Evolutionary conservation across 2,113 vertebrate species (phyloP).

Genomic region (Toxotes jaculatrix): DNA sequence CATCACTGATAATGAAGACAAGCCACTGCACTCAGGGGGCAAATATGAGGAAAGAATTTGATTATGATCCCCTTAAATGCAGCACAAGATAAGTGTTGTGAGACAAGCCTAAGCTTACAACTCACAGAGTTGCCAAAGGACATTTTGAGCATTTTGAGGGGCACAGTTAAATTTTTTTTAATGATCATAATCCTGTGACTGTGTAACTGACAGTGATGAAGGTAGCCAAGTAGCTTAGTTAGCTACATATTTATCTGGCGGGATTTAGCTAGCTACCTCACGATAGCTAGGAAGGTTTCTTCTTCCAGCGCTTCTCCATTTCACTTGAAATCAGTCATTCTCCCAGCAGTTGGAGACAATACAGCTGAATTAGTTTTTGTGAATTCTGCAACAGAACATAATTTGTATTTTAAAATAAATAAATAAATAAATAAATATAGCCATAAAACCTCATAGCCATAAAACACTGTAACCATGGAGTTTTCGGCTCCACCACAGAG

Average conservation of each 20-base stretch:
- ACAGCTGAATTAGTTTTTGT: neutral
- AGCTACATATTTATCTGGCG: neutral
- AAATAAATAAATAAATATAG: too few relatives aligned
- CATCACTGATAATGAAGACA: constrained; percentile 60
- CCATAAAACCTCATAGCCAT: too few relatives aligned
- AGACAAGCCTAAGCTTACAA: neutral
- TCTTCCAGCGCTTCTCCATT: too few relatives aligned
- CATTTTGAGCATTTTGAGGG: too few relatives aligned
- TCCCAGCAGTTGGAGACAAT: neutral
- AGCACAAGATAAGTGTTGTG: neutral
- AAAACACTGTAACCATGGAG: too few relatives aligned
- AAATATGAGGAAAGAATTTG: constrained; percentile 42
- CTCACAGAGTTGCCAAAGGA: too few relatives aligned
- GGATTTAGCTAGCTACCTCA: neutral
- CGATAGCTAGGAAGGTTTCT: too few relatives aligned
- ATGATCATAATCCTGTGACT: too few relatives aligned
- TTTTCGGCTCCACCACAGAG: neutral
- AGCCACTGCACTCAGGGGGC: constrained; percentile 37
- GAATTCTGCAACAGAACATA: too few relatives aligned
- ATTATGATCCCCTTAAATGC: constrained; percentile 23
- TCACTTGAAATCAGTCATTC: neutral
- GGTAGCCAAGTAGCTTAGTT: neutral
- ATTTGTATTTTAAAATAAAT: too few relatives aligned
- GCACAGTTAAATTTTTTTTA: too few relatives aligned
- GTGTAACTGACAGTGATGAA: too few relatives aligned